Evolutionary conservation across 2,888 invertebrate genomes (phyloP).

Genomic region (Cheilosia impressa): DNA sequence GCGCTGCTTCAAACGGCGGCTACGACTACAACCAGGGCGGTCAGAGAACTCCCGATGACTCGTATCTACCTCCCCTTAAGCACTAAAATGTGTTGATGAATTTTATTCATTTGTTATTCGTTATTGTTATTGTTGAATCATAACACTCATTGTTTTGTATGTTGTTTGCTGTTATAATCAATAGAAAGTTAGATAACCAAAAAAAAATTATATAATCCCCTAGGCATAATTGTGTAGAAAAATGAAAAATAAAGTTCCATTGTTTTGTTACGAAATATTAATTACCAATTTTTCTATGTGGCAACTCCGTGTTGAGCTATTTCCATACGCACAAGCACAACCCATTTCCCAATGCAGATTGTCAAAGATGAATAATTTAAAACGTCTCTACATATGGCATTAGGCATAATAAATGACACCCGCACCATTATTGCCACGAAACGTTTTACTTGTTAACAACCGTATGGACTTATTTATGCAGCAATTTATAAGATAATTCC

Average conservation of each 20-base stretch:
- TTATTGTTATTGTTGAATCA: slow-evolving; percentile 57
- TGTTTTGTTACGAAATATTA: slow-evolving; percentile 56
- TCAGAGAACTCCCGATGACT: slow-evolving; percentile 56
- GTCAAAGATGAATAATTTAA: slow-evolving; percentile 21
- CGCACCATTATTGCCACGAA: slow-evolving; percentile 53
- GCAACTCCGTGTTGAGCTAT: slow-evolving; percentile 1
- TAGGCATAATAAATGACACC: slow-evolving; percentile 64
- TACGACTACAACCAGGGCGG: slow-evolving; percentile 78
- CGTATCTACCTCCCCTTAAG: slow-evolving; percentile 59
- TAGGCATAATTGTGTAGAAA: slow-evolving; percentile 51
- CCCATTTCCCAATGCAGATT: slow-evolving; percentile 39
- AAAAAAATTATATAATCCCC: slow-evolving; percentile 47
- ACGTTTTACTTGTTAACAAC: slow-evolving; percentile 24
- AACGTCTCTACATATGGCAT: slow-evolving; percentile 11
- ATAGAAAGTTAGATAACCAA: slow-evolving; percentile 63
- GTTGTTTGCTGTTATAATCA: slow-evolving; percentile 48
- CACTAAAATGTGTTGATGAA: slow-evolving; percentile 49
- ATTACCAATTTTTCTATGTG: slow-evolving; percentile 11
- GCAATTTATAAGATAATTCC: slow-evolving; percentile 56
- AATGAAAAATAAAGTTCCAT: slow-evolving; percentile 57
- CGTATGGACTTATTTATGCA: slow-evolving; percentile 37
- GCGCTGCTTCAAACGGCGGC: slow-evolving; percentile 77
- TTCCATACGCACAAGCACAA: slow-evolving; percentile 38
- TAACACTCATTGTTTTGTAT: slow-evolving; percentile 60
- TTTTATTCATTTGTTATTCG: slow-evolving; percentile 28